Evolutionary conservation across 2,888 invertebrate genomes (phyloP), one percentile per base, ranked within the genome.

Genomic region (Cryptus armator): DNA sequence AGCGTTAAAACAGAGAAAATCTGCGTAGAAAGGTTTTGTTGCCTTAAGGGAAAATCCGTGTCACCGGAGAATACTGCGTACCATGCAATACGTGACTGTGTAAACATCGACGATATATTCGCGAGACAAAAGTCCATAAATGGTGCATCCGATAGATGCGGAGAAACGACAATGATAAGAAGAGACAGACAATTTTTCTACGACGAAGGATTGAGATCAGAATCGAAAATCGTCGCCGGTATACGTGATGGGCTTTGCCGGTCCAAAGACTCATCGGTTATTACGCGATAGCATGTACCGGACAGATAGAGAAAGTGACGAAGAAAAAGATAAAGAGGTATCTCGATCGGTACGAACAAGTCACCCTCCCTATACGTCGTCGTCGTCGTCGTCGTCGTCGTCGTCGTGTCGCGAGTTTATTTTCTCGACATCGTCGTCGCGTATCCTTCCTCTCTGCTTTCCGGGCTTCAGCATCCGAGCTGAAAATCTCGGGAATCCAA

Each of bases 191-290:
- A 68, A 83, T 83, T 83, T 74, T 29, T 37, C 37, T 37, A 9
- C 37, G 37, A 9, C 48, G 16, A 51, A 48, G 53, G 72, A 72
- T 77, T 71, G 77, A 67, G 77, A 72, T 71, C 77, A 77, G 74
- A 83, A 74, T 83, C 83, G 78, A 74, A 66, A 78, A 78, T 74
- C 68, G 72, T 68, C n/a, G 43, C 19, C 24, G 48, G 29, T 72
- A 72, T 78, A 78, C 74, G 83, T 83, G 83, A 67, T 59, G 56
- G 37, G 77, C 82, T 77, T 77, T 72, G 66, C 77, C 64, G 71
- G 10, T 46, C n/a, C 37, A 72, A 72, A 43, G 51, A 78, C 67
- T 77, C 72, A 78, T 83, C 83, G 67, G 51, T 74, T 78, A 78
- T 83, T 68, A 64, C 64, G 68, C 62, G 72, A 51, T 7, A 37